These are phyloP conservation scores for Oreohelix idahoensis DNA, from an alignment of 1,140 invertebrate genomes.

Conservation along the genomic window DNA sequence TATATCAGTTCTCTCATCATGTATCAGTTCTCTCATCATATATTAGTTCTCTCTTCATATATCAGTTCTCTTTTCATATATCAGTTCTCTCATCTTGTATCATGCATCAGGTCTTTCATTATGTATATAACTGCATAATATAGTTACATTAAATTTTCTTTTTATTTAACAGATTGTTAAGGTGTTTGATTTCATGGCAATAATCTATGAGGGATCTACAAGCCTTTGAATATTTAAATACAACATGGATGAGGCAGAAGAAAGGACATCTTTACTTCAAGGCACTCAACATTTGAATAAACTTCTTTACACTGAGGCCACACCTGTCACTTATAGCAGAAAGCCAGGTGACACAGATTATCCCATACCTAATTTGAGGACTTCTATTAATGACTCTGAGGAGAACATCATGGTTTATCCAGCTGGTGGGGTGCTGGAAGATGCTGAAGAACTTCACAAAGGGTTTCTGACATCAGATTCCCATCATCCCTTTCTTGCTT, in stretches of 20 bases:
- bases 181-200: no score
- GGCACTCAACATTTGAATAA: neutral
- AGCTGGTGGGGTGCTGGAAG: neutral
- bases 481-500: neutral
- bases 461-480: neutral
- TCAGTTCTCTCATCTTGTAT: no score
- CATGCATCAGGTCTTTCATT: no score
- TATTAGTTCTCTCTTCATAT: no score
- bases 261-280: neutral
- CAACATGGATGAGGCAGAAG: neutral
- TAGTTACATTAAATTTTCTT: no score
- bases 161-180: no score
- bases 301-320: neutral
- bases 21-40: no score
- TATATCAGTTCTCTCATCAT: no score
- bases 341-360: neutral
- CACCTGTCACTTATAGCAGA: neutral
- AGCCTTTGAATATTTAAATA: no score
- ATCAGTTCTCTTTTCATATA: no score
- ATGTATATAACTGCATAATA: no score
- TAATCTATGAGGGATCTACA: no score
- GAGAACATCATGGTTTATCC: neutral
- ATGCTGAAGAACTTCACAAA: neutral
- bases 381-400: slow-evolving; percentile 6
- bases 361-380: neutral